These are phyloP conservation scores for Xylocampa areola DNA, from an alignment of 2,888 invertebrate genomes.

Conservation along the genomic window DNA sequence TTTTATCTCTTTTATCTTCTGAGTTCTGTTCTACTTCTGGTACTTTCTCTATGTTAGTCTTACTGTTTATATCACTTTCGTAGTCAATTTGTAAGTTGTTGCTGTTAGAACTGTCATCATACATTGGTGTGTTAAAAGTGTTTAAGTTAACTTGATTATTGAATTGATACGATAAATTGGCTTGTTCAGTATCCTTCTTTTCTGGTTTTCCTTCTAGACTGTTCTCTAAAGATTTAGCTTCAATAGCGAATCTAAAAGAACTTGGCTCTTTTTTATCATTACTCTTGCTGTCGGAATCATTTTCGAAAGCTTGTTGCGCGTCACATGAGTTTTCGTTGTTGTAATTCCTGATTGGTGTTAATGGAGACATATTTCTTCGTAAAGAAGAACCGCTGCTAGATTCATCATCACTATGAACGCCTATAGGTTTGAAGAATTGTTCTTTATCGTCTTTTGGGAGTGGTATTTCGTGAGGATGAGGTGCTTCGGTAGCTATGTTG, in stretches of 20 bases:
- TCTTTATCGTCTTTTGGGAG: conserved; percentile 77
- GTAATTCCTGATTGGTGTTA: conserved; percentile 85
- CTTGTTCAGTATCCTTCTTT: conserved; percentile 75
- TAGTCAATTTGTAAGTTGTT: conserved; percentile 84
- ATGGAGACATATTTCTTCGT: conserved; percentile 84
- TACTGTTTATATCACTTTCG: conserved; percentile 86
- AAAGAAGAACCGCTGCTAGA: conserved; percentile 84
- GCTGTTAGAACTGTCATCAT: conserved; percentile 86
- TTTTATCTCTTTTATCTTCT: conserved; percentile 78
- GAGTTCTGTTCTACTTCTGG: conserved; percentile 74
- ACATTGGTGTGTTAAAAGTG: conserved; percentile 78
- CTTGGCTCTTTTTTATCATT: conserved; percentile 78
- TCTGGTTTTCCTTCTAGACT: conserved; percentile 70
- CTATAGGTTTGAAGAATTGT: conserved; percentile 76
- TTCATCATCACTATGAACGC: conserved; percentile 76
- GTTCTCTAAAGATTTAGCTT: conserved; percentile 76
- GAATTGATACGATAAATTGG: conserved; percentile 77
- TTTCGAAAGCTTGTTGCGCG: conserved; percentile 85
- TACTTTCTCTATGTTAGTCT: conserved; percentile 79
- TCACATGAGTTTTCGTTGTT: conserved; percentile 87
- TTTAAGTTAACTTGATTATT: conserved; percentile 82
- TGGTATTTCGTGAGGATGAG: conserved; percentile 59
- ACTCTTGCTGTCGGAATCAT: conserved; percentile 71
- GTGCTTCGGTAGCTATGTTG: conserved; percentile 67
- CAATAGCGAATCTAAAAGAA: conserved; percentile 82